Evolutionary conservation across 2,113 vertebrate genomes (phyloP), one percentile per base, ranked within the genome.

Genomic region (Dromas ardeola): DNA sequence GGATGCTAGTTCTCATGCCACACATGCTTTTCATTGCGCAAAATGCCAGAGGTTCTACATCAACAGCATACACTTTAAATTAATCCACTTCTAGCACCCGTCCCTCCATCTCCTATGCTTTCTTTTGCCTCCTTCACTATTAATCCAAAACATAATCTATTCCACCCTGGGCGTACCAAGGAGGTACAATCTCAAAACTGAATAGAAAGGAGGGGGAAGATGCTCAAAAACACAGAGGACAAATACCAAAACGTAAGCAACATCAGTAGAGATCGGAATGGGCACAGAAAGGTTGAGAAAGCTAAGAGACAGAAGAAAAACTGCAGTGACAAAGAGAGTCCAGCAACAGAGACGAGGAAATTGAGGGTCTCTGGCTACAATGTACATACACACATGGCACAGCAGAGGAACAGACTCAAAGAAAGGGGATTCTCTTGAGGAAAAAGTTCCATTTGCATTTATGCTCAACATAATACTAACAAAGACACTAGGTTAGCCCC

Each of bases 341-440:
- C 36, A 84, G 36, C 3, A n/a, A 55, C 0, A 58, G 10, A 69
- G 49, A 78, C 22, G 61, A n/a, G 45, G 43, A 83, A 81, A 74
- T 22, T 53, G 67, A 71, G 1, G 15, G 58, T 20, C 27, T 76
- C 32, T 53, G 65, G n/a, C 52, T 42, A 49, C 55, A 66, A 11
- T 0, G 0, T 11, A 32, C 10, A 13, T 10, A 32, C 4, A 40
- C 30, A 43, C 2, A 6, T 0, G 1, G 49, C 13, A n/a, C 0
- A 1, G 30, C 40, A 92, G 6, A 88, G 27, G 19, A 81, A 70
- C 2, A 79, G 40, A 27, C 16, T 34, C 34, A 40, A 81, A 55
- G 14, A 15, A n/a, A 63, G 3, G 4, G 16, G 10, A 47, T 17
- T 36, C 13, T 62, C 56, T 29, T 26, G 11, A 36, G 26, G 6